Conservation (phyloP, 2,113 vertebrate species). For the Odocoileus virginianus region DNA sequence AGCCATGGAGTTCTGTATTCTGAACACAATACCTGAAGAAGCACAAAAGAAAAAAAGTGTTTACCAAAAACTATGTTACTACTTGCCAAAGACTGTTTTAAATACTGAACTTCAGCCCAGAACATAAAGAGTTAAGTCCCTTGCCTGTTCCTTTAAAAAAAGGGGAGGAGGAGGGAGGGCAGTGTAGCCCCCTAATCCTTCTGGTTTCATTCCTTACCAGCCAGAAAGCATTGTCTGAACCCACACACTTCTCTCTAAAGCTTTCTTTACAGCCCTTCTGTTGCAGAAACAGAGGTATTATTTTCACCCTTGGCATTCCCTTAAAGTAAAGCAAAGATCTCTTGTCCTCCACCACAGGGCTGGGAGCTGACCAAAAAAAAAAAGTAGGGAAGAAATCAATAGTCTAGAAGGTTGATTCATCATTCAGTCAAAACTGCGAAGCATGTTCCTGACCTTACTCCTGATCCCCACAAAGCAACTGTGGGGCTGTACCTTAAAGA, state of each 20-base stretch:
- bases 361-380: background rate
- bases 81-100: background rate
- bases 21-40: background rate
- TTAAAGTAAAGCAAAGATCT: slow-evolving; percentile 27
- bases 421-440: slow-evolving; percentile 21
- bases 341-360: slow-evolving; percentile 23
- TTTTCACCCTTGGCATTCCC: slow-evolving; percentile 57
- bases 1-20: background rate
- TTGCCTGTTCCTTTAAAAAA: background rate
- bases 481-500: background rate
- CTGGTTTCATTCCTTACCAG: slow-evolving; percentile 60
- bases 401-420: slow-evolving; percentile 37
- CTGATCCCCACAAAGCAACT: background rate
- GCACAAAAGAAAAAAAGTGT: too few species aligned
- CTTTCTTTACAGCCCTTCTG: slow-evolving; percentile 49
- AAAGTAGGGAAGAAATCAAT: slow-evolving; percentile 44
- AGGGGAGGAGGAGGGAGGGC: background rate
- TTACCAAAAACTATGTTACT: background rate
- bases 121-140: slow-evolving; percentile 56
- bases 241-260: slow-evolving; percentile 57
- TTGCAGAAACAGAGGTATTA: slow-evolving; percentile 49
- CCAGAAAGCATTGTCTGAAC: slow-evolving; percentile 66
- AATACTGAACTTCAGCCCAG: background rate
- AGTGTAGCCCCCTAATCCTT: slow-evolving; percentile 67
- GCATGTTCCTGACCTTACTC: slow-evolving; percentile 17